Evolutionary conservation across 2,113 vertebrate species (phyloP), one percentile per base, ranked within the genome.

Genomic region (Poecile atricapillus): DNA sequence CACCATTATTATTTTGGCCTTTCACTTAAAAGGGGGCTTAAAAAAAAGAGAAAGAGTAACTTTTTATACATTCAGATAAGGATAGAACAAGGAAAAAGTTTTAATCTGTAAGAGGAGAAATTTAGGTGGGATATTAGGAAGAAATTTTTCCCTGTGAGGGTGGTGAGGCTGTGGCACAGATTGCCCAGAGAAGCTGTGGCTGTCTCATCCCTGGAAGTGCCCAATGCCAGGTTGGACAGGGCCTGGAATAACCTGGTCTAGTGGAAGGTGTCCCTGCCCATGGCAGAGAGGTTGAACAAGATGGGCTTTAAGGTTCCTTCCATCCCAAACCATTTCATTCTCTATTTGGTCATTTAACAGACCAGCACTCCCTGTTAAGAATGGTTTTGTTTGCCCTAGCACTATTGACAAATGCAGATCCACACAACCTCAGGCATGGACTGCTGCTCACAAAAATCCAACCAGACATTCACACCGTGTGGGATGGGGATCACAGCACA

Each of bases 391-490:
- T 53, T 73, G 52, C 71, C 50, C 20, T 18, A 44, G 58, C 44
- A 60, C 27, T 15, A n/a, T 0, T 3, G 3, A 39, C 28, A 88
- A 33, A 41, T 80, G 44, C 58, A 88, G 64, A 75, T 20, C 39
- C 73, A 62, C 2, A 3, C 60, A 69, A 7, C 5, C 13, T 50
- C 70, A 89, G 65, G 24, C 59, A 44, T 0, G 9, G 31, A 76
- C 71, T 1, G 27, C 65, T 82, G 49, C 44, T 50, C 39, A 52
- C 64, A 81, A 63, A 80, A 62, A 35, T 9, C 53, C 63, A 89
- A 75, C 12, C 62, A 55, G 59, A 24, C 33, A 74, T 7, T 56
- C 58, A 20, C 5, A 14, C 19, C 0, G 0, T 10, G 64, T 44
- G 46, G 55, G 41, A 41, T 24, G 14, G 77, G 23, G 5, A 77